Evolutionary conservation across 2,888 invertebrate genomes (phyloP).

Genomic region (Hetaerina titia): DNA sequence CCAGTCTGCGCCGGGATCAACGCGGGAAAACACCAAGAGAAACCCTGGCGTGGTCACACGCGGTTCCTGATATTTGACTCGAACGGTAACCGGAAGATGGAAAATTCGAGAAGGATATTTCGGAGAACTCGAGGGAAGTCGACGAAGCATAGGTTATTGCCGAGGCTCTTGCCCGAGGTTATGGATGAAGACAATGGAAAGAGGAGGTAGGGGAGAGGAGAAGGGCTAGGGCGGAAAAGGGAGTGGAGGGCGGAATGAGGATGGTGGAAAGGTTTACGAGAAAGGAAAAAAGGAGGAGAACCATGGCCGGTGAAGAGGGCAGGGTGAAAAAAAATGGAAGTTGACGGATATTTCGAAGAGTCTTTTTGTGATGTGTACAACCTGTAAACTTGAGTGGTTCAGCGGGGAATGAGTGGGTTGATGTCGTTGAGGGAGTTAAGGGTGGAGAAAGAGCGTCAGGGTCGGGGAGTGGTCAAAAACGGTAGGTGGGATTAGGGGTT

Average conservation of each 20-base stretch:
- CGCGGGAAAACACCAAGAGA: background rate
- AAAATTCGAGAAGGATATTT: constrained; percentile 36
- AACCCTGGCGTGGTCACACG: background rate
- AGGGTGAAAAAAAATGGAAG: background rate
- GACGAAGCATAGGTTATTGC: constrained; percentile 58
- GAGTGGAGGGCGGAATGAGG: background rate
- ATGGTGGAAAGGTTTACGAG: background rate
- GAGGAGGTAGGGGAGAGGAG: background rate
- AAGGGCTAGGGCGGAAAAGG: background rate
- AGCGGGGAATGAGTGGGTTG: background rate
- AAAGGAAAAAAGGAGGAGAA: background rate
- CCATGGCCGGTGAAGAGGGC: background rate
- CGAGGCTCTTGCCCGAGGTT: constrained; percentile 60
- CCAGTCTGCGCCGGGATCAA: background rate
- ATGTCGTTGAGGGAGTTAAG: background rate
- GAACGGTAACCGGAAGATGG: constrained; percentile 23
- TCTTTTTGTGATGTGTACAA: background rate
- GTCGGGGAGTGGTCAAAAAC: background rate
- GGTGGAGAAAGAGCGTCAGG: background rate
- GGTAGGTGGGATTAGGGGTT: background rate
- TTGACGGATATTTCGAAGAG: background rate
- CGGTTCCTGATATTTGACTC: constrained; percentile 21
- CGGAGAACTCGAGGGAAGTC: constrained; percentile 40
- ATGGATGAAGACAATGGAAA: constrained; percentile 46
- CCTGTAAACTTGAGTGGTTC: constrained; percentile 14